Evolutionary conservation across 2,888 invertebrate species (phyloP), one percentile per base, ranked within the genome.

Genomic region (Dione juno): DNA sequence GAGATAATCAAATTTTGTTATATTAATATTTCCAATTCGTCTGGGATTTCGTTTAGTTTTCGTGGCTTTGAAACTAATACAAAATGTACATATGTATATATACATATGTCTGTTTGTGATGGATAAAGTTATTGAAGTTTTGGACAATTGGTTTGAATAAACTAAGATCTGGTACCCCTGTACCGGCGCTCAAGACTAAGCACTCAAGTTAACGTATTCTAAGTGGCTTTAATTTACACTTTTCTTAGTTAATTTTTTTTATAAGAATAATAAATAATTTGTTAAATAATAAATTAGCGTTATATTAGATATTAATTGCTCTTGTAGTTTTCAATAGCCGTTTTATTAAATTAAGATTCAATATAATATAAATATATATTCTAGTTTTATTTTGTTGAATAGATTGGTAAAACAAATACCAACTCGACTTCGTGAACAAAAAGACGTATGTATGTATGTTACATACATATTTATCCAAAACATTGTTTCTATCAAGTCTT

Each of bases 1-100:
- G 87, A 89, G 90, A 92, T 92, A 93, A 93, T 93, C 91, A 92
- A 93, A 93, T 92, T 92, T 91, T 92, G 90, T 89, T 88, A 88
- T 91, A 91, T 92, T 92, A 92, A 92, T 91, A 90, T 85, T 80
- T 84, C 85, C 87, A 86, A 87, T 89, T 88, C 87, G 83, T 82
- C 82, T 82, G 83, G 79, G 85, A 84, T 89, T 92, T 87, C 90
- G 89, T 90, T 88, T 74, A 74, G 75, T 76, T 76, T 78, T 66
- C 54, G 72, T 59, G 72, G 73, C 73, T 43, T 53, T 65, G 70
- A 37, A 67, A 67, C 43, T 53, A 65, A 59, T 70, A 43, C 16
- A 70, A 72, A 54, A 61, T 53, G 58, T 65, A 43, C 61, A 21
- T 61, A 16, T 45, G 28, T 41, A 28, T 28, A 5, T 28, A 28